Evolutionary conservation across 2,888 invertebrate species (phyloP).

Genomic region (Drosophila paucipuncta): DNA sequence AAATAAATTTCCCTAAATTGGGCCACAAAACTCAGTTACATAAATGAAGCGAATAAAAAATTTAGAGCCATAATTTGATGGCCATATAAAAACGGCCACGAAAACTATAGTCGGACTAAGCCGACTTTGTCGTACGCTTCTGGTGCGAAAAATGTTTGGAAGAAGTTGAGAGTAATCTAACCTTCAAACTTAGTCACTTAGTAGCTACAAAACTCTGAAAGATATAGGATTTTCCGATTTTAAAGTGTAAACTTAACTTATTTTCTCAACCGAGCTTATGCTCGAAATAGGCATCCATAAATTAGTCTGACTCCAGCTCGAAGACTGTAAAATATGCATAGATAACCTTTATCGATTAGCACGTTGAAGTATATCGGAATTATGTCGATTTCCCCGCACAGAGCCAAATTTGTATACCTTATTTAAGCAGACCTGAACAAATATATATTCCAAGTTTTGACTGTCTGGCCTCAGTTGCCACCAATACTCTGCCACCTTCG

Average conservation of each 20-base stretch:
- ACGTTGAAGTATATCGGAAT: not conserved
- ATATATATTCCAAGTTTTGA: not conserved
- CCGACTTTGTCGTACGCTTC: not conserved
- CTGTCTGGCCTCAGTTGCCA: not conserved
- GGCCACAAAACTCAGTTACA: slow-evolving; percentile 19
- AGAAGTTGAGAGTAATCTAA: not conserved
- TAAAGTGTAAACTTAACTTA: too few species aligned
- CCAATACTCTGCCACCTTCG: not conserved
- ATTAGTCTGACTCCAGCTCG: fast-evolving
- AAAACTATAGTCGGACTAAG: not conserved
- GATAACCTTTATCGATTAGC: not conserved
- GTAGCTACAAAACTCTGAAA: not conserved
- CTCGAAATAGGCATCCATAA: not conserved
- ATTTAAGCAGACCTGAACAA: not conserved
- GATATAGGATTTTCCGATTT: not conserved
- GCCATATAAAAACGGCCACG: not conserved
- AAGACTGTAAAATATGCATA: not conserved
- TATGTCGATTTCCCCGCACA: not conserved
- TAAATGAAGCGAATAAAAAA: slow-evolving; percentile 47
- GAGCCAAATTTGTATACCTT: not conserved
- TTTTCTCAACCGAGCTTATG: not conserved
- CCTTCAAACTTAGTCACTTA: not conserved
- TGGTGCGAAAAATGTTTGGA: not conserved
- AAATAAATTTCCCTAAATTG: slow-evolving; percentile 58
- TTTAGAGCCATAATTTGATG: slow-evolving; percentile 27